Evolutionary conservation across 2,888 invertebrate species (phyloP), one percentile per base, ranked within the genome.

Genomic region (Ferdinandea cuprea): DNA sequence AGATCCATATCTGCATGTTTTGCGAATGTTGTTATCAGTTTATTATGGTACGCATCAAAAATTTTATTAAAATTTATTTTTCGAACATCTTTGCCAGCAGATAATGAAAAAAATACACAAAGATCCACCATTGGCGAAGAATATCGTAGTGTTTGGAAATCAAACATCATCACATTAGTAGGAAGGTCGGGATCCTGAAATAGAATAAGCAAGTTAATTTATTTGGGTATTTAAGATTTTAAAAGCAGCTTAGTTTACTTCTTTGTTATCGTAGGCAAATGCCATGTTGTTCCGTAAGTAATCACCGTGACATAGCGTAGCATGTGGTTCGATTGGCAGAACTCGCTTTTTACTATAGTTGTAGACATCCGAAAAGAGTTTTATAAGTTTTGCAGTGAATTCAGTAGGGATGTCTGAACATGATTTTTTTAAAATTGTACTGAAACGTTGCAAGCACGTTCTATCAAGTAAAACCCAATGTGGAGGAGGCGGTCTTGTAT

Each of bases 71-170:
- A 91, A 84, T 90, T 35, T 3, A 74, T 68, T 32, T 85, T 48
- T 2, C 91, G 89, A 1, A 89, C 87, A 15, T 88, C 88, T 0
- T 86, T 86, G 52, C 87, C 88, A 0, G 87, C 66, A 2, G 90
- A 90, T 0, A 89, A 46, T 0, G 88, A 85, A 32, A 91, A 71
- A 52, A 90, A 90, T 3, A 88, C 73, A 1, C 86, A 35, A 0
- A 91, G 85, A 81, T 91, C 91, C 0, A 90, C 56, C 91, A 91
- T 91, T 32, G 91, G 91, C 11, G 91, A 90, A 6, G 87, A 87
- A 40, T 89, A 80, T 0, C 89, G 87, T 44, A 91, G 73, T 0
- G 91, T 91, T 85, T 91, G 91, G 48, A 91, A 89, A 86, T 91
- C 91, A 63, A 91, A 91, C 89, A 91, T 90, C 87, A 90, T 89